Conservation (phyloP, 2,113 vertebrate species). For the Poecilia latipinna region DNA sequence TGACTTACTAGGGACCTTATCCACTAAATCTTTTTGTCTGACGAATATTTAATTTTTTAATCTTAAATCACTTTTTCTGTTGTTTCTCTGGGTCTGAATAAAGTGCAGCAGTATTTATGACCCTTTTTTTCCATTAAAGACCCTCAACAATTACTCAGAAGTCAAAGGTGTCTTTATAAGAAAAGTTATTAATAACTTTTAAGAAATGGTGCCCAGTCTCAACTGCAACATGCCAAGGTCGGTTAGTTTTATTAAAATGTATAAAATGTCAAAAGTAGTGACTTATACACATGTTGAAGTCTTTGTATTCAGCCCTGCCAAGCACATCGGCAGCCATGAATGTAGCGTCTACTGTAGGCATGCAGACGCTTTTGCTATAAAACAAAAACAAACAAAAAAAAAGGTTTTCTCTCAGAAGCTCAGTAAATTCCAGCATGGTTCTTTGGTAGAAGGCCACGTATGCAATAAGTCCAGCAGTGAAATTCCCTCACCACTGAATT, state of each 20-base stretch:
- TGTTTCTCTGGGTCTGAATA: neutral
- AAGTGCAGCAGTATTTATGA: neutral
- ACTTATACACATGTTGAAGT: neutral
- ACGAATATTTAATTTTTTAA: conserved; percentile 3
- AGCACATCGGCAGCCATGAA: neutral
- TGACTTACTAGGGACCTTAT: conserved; percentile 21
- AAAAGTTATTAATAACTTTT: neutral
- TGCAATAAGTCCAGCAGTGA: neutral
- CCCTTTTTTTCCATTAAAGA: neutral
- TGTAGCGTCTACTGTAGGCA: neutral
- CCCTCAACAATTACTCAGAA: neutral
- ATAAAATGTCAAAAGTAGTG: neutral
- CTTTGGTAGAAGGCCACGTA: neutral
- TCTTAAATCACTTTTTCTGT: neutral
- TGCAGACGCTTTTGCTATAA: neutral
- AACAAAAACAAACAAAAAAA: neutral
- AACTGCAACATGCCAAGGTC: neutral
- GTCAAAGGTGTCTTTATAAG: neutral
- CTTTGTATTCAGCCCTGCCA: neutral
- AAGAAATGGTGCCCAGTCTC: neutral
- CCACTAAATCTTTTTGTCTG: conserved; percentile 1
- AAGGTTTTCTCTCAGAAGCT: neutral
- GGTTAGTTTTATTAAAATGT: neutral
- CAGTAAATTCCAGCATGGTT: neutral
- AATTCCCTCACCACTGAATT: neutral